Conservation (phyloP, 1,140 invertebrate genomes). For the Laodelphax striatellus region DNA sequence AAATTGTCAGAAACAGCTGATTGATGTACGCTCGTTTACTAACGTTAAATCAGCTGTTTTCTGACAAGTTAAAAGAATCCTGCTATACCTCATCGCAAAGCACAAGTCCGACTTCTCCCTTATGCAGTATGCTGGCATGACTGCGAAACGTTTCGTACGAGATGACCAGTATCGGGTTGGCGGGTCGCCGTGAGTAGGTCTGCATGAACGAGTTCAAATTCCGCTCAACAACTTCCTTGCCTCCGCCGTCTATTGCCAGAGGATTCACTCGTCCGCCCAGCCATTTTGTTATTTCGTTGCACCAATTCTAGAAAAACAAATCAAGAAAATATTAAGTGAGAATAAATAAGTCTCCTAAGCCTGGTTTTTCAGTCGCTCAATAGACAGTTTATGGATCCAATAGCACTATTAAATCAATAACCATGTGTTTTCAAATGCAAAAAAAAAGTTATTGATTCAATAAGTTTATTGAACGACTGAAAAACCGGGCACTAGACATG, state of each 20-base stretch:
- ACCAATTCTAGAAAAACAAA: conserved; percentile 71
- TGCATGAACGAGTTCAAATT: conserved; percentile 64
- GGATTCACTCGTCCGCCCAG: conserved; percentile 68
- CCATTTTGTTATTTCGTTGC: conserved; percentile 98
- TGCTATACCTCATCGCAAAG: conserved; percentile 87
- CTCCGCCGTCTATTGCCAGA: conserved; percentile 84
- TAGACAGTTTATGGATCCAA: too few species aligned
- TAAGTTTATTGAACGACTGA: too few species aligned
- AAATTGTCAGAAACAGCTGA: too few species aligned
- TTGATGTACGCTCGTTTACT: too few species aligned
- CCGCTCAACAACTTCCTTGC: conserved; percentile 76
- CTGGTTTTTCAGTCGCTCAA: too few species aligned
- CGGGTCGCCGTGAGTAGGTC: conserved; percentile 46
- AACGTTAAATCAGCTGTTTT: too few species aligned
- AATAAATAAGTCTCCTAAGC: too few species aligned
- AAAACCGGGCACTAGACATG: too few species aligned
- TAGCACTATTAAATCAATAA: too few species aligned
- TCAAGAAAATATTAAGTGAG: conserved; percentile 4
- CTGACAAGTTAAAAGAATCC: not conserved
- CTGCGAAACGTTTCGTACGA: conserved; percentile 98
- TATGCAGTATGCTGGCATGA: conserved; percentile 78
- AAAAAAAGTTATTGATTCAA: too few species aligned
- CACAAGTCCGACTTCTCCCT: conserved; percentile 86
- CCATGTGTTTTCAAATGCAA: too few species aligned
- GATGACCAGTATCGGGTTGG: conserved; percentile 89